Evolutionary conservation across 2,113 vertebrate species (phyloP).

Genomic region (Aspiorhynchus laticeps): DNA sequence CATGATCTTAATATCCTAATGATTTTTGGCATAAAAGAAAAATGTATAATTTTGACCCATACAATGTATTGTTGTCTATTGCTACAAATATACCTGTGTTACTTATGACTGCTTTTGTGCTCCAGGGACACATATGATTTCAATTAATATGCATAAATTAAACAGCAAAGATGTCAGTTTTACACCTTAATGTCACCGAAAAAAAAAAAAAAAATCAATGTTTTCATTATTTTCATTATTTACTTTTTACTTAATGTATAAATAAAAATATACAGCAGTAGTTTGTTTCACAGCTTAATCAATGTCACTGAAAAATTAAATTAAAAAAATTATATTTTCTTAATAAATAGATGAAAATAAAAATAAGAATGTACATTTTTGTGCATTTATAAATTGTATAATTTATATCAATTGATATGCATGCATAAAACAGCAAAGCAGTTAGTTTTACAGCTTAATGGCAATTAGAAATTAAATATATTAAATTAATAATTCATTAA

Average conservation of each 20-base stretch:
- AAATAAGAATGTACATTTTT: too few relatives aligned
- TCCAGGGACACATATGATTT: not conserved
- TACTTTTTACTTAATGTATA: not conserved
- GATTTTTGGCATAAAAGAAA: too few relatives aligned
- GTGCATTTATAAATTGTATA: not conserved
- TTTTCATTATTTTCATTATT: too few relatives aligned
- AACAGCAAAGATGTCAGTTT: not conserved
- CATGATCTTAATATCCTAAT: too few relatives aligned
- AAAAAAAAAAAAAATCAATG: not conserved
- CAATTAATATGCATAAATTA: not conserved
- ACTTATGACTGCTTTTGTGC: too few relatives aligned
- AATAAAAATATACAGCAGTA: not conserved
- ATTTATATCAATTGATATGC: not conserved
- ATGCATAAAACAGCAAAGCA: not conserved
- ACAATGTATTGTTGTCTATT: too few relatives aligned
- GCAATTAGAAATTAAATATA: not conserved
- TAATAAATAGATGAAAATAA: too few relatives aligned
- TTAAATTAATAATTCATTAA: not conserved
- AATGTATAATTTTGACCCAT: too few relatives aligned
- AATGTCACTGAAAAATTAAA: too few relatives aligned
- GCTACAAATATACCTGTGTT: too few relatives aligned
- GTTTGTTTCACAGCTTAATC: too few relatives aligned
- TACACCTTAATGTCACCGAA: not conserved
- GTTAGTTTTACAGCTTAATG: not conserved
- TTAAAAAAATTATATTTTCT: too few relatives aligned